Conservation (phyloP, 1,140 invertebrate species). For the Mercenaria mercenaria region DNA sequence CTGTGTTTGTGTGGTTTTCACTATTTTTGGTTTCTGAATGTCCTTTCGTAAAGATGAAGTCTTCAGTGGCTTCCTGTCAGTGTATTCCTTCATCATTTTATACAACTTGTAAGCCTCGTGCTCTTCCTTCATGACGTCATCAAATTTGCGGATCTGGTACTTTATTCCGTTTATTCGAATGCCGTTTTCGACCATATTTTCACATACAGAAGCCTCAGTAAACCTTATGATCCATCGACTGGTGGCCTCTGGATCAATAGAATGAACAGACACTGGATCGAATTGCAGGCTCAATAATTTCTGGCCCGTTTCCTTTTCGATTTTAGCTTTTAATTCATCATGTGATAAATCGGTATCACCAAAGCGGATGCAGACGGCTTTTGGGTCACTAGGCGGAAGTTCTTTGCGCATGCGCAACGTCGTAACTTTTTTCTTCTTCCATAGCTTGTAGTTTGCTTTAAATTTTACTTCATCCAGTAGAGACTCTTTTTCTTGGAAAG, state of each 20-base stretch:
- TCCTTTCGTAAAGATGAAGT: neutral
- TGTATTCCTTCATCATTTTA: constrained; percentile 25
- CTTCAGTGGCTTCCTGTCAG: neutral
- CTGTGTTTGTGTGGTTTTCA: constrained; percentile 30
- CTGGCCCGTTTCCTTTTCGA: constrained; percentile 21
- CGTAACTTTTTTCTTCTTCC: constrained; percentile 55
- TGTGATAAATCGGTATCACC: constrained; percentile 30
- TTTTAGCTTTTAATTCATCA: constrained; percentile 15
- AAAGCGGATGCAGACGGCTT: constrained; percentile 22
- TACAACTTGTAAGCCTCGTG: constrained; percentile 56
- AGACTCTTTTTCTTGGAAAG: neutral
- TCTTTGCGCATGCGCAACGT: constrained; percentile 47
- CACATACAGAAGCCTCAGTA: constrained; percentile 11
- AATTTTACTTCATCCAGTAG: constrained; percentile 18
- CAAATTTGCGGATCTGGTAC: constrained; percentile 34
- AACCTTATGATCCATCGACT: constrained; percentile 58
- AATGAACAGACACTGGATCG: constrained; percentile 50
- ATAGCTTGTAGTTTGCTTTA: constrained; percentile 42
- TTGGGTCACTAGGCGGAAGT: constrained; percentile 39
- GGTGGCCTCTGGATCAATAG: constrained; percentile 27
- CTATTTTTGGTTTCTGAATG: neutral
- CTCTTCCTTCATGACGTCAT: constrained; percentile 61
- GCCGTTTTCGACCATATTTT: neutral
- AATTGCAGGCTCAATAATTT: constrained; percentile 28
- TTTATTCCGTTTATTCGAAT: constrained; percentile 24